A percentile compares a stretch with the other conserved stretches of the same genome.
Evolutionary conservation across 2,113 vertebrate species (phyloP).

Genomic region (Anhinga anhinga): DNA sequence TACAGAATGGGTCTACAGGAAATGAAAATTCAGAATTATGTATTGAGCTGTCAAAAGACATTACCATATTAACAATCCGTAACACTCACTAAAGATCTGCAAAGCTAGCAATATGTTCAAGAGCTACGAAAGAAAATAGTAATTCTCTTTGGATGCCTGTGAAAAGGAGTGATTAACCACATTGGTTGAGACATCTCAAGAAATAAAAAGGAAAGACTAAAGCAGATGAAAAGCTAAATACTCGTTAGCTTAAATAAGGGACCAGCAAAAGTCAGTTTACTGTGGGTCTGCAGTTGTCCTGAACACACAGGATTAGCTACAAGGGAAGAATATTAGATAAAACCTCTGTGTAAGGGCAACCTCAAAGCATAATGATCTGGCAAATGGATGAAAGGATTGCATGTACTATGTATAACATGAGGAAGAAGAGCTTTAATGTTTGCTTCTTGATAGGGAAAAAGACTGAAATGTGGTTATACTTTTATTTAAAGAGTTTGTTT

Average conservation of each 20-base stretch:
- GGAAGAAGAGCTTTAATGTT: not conserved
- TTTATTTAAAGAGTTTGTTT: not conserved
- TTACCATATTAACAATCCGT: not conserved
- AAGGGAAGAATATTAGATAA: not conserved
- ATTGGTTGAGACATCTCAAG: not conserved
- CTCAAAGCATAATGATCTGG: not conserved
- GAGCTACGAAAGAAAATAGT: not conserved
- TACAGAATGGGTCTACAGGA: not conserved
- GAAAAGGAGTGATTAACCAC: not conserved
- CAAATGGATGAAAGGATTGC: not conserved
- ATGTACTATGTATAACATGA: fast-evolving
- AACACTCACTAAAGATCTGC: not conserved
- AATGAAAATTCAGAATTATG: not conserved
- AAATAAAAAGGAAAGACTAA: not conserved
- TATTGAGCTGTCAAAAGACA: not conserved
- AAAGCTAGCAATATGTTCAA: not conserved
- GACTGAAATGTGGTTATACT: not conserved
- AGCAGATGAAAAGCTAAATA: not conserved
- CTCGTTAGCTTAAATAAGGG: not conserved
- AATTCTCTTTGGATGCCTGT: not conserved
- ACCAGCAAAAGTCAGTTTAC: not conserved
- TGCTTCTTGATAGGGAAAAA: not conserved
- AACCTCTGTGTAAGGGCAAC: not conserved
- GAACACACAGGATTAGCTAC: not conserved
- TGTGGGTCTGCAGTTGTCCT: not conserved